These are phyloP conservation scores for Psococerastis gibbosa DNA, from an alignment of 2,888 invertebrate species.

Conservation along the genomic window DNA sequence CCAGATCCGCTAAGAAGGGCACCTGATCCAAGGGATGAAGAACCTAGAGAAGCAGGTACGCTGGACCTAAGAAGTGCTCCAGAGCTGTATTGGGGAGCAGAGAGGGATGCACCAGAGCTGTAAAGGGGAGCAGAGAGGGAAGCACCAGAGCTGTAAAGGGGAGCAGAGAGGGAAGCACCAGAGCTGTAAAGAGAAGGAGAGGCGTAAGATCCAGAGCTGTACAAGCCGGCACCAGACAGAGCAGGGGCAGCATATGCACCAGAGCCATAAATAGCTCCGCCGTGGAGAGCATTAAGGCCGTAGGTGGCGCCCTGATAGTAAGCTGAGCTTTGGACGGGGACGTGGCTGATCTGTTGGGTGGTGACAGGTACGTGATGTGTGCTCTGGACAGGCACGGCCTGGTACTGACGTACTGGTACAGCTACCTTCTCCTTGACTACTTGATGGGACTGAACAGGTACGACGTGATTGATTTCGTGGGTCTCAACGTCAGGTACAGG, in stretches of 20 bases:
- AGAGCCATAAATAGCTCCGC: background rate
- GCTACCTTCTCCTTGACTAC: slow-evolving; percentile 5
- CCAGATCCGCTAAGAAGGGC: background rate
- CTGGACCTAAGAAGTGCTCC: background rate
- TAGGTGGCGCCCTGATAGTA: background rate
- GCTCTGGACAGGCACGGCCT: background rate
- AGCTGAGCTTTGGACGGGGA: slow-evolving; percentile 2
- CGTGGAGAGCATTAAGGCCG: background rate
- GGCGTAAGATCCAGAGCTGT: background rate
- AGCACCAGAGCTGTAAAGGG: background rate
- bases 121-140: background rate
- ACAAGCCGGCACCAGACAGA: background rate
- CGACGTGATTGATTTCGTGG: slow-evolving; percentile 6
- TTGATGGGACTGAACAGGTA: slow-evolving; percentile 7
- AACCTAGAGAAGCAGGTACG: background rate
- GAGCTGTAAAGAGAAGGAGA: background rate
- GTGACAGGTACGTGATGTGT: background rate
- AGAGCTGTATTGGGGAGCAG: too few relatives aligned
- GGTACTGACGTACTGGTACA: slow-evolving; percentile 1
- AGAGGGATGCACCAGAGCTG: background rate
- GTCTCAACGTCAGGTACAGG: slow-evolving; percentile 9
- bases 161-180: background rate
- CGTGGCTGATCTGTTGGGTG: background rate
- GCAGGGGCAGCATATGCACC: background rate
- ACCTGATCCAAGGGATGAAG: background rate